These are phyloP conservation scores for Aphelenchoides avenae DNA, from an alignment of 1,140 invertebrate species.

Conservation along the genomic window DNA sequence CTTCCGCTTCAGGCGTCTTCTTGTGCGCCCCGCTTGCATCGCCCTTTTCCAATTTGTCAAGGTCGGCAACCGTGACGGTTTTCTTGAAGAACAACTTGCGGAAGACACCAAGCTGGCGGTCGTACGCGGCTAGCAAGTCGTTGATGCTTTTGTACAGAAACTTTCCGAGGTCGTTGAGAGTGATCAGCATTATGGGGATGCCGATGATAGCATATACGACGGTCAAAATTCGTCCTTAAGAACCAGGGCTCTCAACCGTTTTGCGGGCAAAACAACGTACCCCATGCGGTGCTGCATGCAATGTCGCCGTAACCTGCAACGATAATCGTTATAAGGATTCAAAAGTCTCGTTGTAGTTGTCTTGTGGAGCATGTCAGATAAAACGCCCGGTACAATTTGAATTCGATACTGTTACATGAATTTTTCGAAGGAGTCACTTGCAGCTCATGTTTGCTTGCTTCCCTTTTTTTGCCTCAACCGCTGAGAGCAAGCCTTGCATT, in stretches of 20 bases:
- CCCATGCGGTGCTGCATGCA: slow-evolving; percentile 35
- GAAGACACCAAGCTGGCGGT: no score
- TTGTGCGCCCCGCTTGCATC: no score
- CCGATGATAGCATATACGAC: slow-evolving; percentile 91
- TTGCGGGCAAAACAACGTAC: slow-evolving; percentile 65
- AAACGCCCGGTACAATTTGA: slow-evolving; percentile 20
- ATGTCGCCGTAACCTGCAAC: slow-evolving; percentile 48
- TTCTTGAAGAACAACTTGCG: no score
- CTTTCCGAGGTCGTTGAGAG: slow-evolving; percentile 88
- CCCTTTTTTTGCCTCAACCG: no score
- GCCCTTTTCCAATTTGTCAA: slow-evolving; percentile 7
- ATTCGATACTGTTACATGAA: neutral
- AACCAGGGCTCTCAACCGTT: neutral
- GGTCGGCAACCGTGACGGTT: slow-evolving; percentile 11
- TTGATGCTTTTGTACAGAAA: slow-evolving; percentile 78
- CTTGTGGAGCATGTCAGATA: slow-evolving; percentile 12
- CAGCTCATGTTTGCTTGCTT: neutral
- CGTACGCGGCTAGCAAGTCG: slow-evolving; percentile 32
- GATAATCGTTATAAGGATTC: slow-evolving; percentile 3
- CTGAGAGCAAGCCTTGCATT: no score
- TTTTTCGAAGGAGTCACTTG: neutral
- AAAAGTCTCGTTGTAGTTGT: slow-evolving; percentile 1
- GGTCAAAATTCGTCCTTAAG: slow-evolving; percentile 79
- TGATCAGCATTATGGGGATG: slow-evolving; percentile 87
- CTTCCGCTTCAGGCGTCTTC: slow-evolving; percentile 4